phyloP scores from a whole-genome alignment of 2,797 vertebrate genomes.

The Melopsittacus undulatus region DNA sequence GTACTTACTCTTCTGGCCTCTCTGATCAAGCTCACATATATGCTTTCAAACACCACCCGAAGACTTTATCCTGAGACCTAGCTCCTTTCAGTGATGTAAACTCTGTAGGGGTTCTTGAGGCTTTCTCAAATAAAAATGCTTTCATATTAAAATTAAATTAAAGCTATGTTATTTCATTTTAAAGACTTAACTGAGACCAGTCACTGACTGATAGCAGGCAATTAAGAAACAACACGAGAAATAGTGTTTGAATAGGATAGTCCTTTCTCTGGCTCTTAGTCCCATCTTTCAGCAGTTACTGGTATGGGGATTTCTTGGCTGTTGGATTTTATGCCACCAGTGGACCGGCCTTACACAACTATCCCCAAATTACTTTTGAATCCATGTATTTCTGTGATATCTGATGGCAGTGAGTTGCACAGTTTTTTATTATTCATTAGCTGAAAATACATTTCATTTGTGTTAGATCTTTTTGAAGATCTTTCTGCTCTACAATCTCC shows the following conservation, averaged over 20 bases:
- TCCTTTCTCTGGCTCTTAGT: background rate
- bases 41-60: background rate
- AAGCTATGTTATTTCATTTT: rapidly evolving
- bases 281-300: background rate
- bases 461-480: background rate
- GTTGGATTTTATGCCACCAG: background rate
- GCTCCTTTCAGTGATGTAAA: background rate
- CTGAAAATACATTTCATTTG: background rate
- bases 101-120: rapidly evolving
- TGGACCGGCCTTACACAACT: background rate
- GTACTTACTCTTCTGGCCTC: background rate
- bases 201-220: background rate
- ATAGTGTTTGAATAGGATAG: rapidly evolving
- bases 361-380: background rate
- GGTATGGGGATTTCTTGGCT: background rate
- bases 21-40: rapidly evolving
- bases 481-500: background rate
- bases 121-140: background rate
- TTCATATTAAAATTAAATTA: background rate
- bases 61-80: background rate
- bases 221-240: rapidly evolving
- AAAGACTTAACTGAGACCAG: rapidly evolving
- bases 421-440: background rate
- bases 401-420: background rate
- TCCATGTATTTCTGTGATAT: background rate